Conservation (phyloP, 2,113 vertebrate genomes). For the Bubo bubo region DNA sequence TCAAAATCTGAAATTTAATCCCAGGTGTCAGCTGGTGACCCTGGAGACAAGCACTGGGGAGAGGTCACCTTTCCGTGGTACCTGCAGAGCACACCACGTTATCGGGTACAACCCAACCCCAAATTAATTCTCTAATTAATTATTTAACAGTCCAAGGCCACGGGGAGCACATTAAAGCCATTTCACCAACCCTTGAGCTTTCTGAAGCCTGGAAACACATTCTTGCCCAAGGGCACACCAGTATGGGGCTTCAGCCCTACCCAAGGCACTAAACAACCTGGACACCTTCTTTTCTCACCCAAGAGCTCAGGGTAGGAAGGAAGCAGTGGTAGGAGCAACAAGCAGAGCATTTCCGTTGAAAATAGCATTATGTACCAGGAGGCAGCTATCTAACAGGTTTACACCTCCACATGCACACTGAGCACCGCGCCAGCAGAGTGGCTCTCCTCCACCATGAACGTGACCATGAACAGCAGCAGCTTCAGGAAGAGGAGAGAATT, state of each 20-base stretch:
- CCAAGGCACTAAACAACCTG: background rate
- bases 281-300: background rate
- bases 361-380: background rate
- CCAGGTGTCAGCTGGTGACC: background rate
- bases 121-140: slow-evolving; percentile 22
- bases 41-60: background rate
- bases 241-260: background rate
- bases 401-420: background rate
- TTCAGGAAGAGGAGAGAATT: slow-evolving; percentile 31
- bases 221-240: background rate
- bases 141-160: background rate
- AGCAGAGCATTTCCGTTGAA: background rate
- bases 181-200: background rate
- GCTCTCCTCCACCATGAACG: background rate
- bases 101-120: background rate
- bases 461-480: background rate
- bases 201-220: background rate
- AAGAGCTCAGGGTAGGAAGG: background rate
- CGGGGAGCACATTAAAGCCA: background rate
- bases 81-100: background rate
- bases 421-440: rapidly evolving
- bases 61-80: background rate
- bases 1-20: background rate
- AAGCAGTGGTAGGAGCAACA: background rate
- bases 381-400: background rate